Percentiles rank a stretch among this genome's conserved stretches.
Evolutionary conservation across 2,888 invertebrate genomes (phyloP).

Genomic region (Augiades crinisus): DNA sequence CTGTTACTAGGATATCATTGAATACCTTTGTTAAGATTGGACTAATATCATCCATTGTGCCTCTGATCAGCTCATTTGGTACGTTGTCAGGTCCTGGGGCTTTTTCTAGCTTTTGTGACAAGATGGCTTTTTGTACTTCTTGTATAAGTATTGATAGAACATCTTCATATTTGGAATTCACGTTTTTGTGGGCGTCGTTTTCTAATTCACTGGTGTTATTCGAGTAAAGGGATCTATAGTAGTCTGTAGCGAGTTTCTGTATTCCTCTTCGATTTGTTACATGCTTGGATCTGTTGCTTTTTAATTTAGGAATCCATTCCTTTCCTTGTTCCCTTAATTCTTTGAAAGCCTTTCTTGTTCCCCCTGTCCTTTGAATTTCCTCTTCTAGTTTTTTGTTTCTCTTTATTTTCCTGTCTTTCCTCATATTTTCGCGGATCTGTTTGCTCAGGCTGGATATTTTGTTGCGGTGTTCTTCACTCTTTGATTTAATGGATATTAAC

Average conservation of each 20-base stretch:
- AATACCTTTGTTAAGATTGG: constrained; percentile 32
- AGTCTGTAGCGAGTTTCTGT: neutral
- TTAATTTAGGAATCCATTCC: constrained; percentile 24
- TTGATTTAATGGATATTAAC: constrained; percentile 13
- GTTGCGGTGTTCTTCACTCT: too few relatives aligned
- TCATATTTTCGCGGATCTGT: constrained; percentile 29
- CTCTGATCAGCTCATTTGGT: constrained; percentile 30
- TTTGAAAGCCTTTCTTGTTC: constrained; percentile 32
- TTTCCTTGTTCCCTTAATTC: constrained; percentile 25
- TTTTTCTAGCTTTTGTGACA: neutral
- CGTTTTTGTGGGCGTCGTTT: too few relatives aligned
- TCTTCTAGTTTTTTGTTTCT: constrained; percentile 29
- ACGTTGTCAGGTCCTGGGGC: constrained; percentile 34
- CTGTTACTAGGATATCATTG: constrained; percentile 29
- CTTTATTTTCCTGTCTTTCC: constrained; percentile 27
- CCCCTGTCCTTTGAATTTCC: constrained; percentile 31
- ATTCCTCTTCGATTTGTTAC: neutral
- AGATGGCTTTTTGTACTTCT: constrained; percentile 30
- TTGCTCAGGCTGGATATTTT: constrained; percentile 30
- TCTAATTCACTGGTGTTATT: neutral
- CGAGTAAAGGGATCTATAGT: neutral
- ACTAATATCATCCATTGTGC: constrained; percentile 21
- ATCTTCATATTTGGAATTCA: too few relatives aligned
- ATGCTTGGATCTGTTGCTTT: neutral
- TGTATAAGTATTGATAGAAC: too few relatives aligned